A percentile compares a stretch with the other conserved stretches of the same genome.
phyloP scores from a whole-genome alignment of 2,797 vertebrate genomes.

The Orientallactaga sibirica region DNA sequence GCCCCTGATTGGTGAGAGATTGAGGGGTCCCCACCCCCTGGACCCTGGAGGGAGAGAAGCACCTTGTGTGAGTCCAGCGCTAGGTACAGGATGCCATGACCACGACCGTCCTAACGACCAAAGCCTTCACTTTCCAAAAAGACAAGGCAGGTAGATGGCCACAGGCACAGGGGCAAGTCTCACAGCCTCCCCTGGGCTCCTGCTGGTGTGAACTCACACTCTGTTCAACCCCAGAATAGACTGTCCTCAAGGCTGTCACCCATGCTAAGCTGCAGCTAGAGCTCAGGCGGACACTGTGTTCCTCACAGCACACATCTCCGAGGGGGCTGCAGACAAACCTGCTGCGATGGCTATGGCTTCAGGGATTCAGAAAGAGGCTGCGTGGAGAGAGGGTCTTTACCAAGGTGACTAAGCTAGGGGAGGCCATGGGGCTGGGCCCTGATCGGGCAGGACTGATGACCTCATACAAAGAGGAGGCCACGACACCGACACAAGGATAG shows the following conservation, averaged over 20 bases:
- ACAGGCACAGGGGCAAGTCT: neutral
- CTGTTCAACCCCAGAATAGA: neutral
- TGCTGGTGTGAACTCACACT: rapidly evolving
- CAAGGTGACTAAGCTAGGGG: neutral
- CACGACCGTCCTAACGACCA: rapidly evolving
- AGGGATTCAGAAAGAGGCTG: neutral
- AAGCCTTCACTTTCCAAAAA: no score
- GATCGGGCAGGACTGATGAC: rapidly evolving
- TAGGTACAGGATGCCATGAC: neutral
- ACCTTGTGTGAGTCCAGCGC: neutral
- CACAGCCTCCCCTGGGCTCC: neutral
- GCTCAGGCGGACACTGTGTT: rapidly evolving
- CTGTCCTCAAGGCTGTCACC: neutral
- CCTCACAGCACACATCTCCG: no score
- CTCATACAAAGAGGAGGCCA: neutral
- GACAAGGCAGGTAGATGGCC: neutral
- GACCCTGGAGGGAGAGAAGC: neutral
- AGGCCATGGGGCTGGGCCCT: rapidly evolving
- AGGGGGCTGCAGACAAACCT: neutral
- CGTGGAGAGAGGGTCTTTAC: neutral
- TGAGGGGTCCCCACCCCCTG: rapidly evolving
- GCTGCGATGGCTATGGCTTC: no score
- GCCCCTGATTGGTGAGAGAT: rapidly evolving
- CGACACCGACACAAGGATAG: rapidly evolving
- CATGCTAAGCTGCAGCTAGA: no score